Percentiles rank a stretch among this genome's conserved stretches.
These are phyloP conservation scores for Euwallacea fornicatus DNA, from an alignment of 1,140 invertebrate species.

Conservation along the genomic window DNA sequence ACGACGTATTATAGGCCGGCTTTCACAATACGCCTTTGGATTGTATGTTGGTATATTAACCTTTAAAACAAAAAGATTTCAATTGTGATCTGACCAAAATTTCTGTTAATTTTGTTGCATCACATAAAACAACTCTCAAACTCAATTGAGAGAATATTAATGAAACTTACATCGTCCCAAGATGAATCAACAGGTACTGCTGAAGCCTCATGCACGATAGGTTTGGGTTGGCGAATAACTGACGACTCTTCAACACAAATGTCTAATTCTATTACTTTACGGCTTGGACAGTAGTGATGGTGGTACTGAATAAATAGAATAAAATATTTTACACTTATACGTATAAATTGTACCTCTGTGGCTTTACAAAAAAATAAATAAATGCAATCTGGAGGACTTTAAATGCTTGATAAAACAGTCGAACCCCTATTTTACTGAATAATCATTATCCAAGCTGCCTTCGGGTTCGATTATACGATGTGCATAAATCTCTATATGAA, in stretches of 20 bases:
- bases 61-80: background rate
- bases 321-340: no score
- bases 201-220: background rate
- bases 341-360: no score
- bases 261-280: slow-evolving; percentile 16
- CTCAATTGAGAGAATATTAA: background rate
- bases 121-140: background rate
- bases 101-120: background rate
- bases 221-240: background rate
- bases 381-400: no score
- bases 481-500: no score
- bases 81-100: background rate
- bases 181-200: slow-evolving; percentile 24
- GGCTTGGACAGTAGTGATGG: slow-evolving; percentile 16
- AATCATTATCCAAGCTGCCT: no score
- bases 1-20: slow-evolving; percentile 17
- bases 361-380: no score
- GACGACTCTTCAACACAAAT: slow-evolving; percentile 8
- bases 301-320: slow-evolving; percentile 22
- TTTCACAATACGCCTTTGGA: slow-evolving; percentile 28
- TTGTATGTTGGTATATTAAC: slow-evolving; percentile 20
- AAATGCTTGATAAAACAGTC: no score
- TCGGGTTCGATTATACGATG: no score
- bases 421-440: no score
- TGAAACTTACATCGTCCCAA: slow-evolving; percentile 30